Conservation (phyloP, 2,113 vertebrate species). For the Spilogale gracilis region DNA sequence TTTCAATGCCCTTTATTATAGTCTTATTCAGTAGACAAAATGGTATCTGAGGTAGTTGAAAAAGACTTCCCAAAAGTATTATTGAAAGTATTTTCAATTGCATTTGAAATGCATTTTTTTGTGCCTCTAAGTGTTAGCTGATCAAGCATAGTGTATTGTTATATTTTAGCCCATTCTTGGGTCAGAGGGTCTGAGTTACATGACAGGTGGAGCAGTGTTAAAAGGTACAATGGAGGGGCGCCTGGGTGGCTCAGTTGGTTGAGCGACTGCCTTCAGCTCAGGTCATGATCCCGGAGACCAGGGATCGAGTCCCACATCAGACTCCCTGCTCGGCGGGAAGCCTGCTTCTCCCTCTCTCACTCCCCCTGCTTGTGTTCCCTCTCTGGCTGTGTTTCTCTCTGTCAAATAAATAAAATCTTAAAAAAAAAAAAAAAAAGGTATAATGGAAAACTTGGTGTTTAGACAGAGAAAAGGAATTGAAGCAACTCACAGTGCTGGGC, state of each 20-base stretch:
- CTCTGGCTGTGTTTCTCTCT: too few species aligned
- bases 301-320: too few species aligned
- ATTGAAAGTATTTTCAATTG: neutral
- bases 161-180: neutral
- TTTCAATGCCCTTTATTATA: neutral
- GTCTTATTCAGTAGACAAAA: neutral
- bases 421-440: neutral
- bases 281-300: too few species aligned
- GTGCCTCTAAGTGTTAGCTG: neutral
- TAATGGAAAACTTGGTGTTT: neutral
- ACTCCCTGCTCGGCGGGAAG: too few species aligned
- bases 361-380: too few species aligned
- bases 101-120: neutral
- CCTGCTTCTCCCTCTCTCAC: too few species aligned
- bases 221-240: neutral
- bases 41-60: neutral
- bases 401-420: too few species aligned
- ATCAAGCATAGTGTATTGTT: neutral
- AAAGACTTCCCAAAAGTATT: neutral
- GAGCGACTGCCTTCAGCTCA: too few species aligned
- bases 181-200: neutral
- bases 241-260: too few species aligned
- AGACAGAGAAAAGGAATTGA: neutral
- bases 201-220: too few species aligned
- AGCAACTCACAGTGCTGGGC: accelerated